Evolutionary conservation across 2,888 invertebrate species (phyloP), one percentile per base, ranked within the genome.

Genomic region (Agrochola litura): DNA sequence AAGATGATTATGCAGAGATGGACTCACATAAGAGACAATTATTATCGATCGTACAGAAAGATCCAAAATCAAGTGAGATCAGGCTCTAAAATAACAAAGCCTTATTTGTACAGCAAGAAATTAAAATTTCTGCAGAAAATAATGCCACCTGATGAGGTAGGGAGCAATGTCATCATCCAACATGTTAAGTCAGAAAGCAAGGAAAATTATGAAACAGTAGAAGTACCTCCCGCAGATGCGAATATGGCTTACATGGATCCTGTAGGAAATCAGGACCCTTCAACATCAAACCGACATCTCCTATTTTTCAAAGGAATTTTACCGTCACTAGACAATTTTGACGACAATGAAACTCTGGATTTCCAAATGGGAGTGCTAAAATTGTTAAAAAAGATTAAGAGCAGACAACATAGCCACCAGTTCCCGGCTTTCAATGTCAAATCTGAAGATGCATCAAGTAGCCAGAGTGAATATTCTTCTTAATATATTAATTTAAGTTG

Each of bases 361-460:
- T 77, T 77, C 43, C 78, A 78, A 77, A 77, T 77, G 67, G 58
- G 52, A 6, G 78, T 77, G 1, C n/a, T 77, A 6, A 52, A 67
- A 61, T 30, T 77, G 6, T 12, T 77, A 22, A 54, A 67, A 8
- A 61, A 54, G 25, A 77, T 77, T 8, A 67, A 54, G 43, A 22
- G 10, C 10, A n/a, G n/a, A n/a, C 58, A 49, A 41, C 58, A n/a
- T 10, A 14, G n/a, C 5, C 30, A 64, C 5, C 77, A 65, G 16
- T n/a, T 52, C 9, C 9, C 22, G 16, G 2, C 22, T 16, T 41
- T 56, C 3, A 64, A 64, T 41, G 41, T 58, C n/a, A 77, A 77
- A 8, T 6, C 9, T 19, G 77, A 66, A 77, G 65, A 77, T 3
- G 14, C 30, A 25, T 77, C 60, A 52, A 60, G 46, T 49, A 65